phyloP scores from a whole-genome alignment of 2,888 invertebrate genomes.

The Tanypteryx hageni region DNA sequence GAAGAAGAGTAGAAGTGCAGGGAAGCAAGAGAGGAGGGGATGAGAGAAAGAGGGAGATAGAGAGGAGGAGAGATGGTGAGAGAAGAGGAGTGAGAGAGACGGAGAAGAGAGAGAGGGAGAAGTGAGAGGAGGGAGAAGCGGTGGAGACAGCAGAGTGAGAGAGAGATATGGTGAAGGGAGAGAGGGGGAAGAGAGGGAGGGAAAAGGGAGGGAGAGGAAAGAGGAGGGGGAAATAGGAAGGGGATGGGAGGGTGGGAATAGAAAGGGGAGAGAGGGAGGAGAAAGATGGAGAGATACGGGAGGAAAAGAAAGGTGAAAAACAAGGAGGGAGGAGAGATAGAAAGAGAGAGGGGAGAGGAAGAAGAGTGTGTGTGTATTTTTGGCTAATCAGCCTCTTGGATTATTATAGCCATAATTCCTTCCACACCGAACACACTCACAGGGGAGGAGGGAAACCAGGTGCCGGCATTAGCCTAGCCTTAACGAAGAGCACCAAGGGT shows the following conservation, averaged over 20 bases:
- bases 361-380: not conserved
- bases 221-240: not conserved
- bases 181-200: not conserved
- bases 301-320: not conserved
- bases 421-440: no score
- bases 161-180: not conserved
- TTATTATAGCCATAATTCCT: no score
- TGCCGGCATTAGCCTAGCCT: no score
- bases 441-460: no score
- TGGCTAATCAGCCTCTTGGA: no score
- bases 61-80: not conserved
- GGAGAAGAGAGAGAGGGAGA: not conserved
- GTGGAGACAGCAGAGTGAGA: not conserved
- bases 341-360: not conserved
- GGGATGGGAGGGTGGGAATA: not conserved
- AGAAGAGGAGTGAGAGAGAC: not conserved
- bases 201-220: not conserved
- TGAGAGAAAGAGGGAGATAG: not conserved
- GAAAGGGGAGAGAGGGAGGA: not conserved
- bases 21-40: not conserved
- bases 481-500: not conserved
- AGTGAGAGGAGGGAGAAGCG: not conserved
- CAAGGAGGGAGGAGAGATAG: not conserved
- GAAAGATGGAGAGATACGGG: not conserved
- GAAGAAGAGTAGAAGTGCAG: not conserved